These are phyloP conservation scores for Centroberyx gerrardi DNA, from an alignment of 2,797 vertebrate genomes.

Conservation along the genomic window DNA sequence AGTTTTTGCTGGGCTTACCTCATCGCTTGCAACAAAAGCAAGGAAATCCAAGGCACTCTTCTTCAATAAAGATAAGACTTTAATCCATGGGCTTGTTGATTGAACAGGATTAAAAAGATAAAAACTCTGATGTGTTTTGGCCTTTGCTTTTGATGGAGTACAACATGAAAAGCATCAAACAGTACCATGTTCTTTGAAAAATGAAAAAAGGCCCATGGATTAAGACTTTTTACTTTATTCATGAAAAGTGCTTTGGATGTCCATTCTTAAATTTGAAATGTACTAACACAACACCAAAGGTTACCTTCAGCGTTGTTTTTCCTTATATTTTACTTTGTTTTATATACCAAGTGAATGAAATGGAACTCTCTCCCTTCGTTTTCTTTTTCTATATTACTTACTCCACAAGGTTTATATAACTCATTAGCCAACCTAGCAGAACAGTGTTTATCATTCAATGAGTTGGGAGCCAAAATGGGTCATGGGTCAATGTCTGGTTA, in stretches of 20 bases:
- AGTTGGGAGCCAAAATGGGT: not conserved
- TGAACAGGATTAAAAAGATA: conserved; percentile 17
- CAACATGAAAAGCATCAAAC: conserved; percentile 52
- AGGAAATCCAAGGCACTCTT: conserved; percentile 7
- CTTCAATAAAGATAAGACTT: conserved; percentile 17
- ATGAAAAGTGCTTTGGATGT: not conserved
- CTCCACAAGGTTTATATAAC: not conserved
- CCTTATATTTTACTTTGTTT: not conserved
- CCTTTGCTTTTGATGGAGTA: conserved; percentile 46
- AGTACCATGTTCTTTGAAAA: conserved; percentile 47
- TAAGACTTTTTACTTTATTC: conserved; percentile 28
- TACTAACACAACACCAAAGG: not conserved
- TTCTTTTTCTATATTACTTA: not conserved
- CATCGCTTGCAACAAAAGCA: not conserved
- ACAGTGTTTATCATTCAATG: not conserved
- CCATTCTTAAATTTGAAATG: not conserved
- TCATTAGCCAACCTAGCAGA: conserved; percentile 1
- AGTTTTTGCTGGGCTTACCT: conserved; percentile 6
- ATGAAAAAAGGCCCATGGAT: conserved; percentile 38
- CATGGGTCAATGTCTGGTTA: not conserved
- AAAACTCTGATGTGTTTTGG: conserved; percentile 17
- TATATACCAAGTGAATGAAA: too few relatives aligned
- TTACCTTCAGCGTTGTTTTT: not conserved
- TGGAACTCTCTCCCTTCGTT: too few relatives aligned
- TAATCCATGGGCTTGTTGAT: conserved; percentile 20